These are phyloP conservation scores for Tetragonisca angustula DNA, from an alignment of 2,888 invertebrate genomes.

Conservation along the genomic window DNA sequence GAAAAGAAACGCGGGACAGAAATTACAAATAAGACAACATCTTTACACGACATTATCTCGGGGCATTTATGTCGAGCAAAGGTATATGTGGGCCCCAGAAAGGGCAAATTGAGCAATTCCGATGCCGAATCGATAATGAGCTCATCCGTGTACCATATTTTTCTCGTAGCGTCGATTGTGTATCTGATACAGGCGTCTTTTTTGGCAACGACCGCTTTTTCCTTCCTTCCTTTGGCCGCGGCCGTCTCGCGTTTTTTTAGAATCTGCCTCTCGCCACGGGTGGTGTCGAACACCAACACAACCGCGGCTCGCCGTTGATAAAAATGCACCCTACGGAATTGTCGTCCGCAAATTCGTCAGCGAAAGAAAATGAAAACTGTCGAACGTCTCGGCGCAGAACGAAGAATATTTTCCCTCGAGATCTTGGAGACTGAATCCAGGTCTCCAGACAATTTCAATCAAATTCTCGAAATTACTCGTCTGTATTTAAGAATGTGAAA, in stretches of 20 bases:
- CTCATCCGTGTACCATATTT: constrained; percentile 50
- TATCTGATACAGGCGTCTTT: constrained; percentile 26
- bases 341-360: constrained; percentile 19
- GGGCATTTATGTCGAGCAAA: background rate
- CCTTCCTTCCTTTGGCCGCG: constrained; percentile 14
- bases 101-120: constrained; percentile 72
- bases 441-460: background rate
- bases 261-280: constrained; percentile 38
- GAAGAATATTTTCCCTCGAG: background rate
- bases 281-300: constrained; percentile 34
- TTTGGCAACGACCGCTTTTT: constrained; percentile 59
- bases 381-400: background rate
- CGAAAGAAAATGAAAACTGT: constrained; percentile 20
- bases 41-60: background rate
- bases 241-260: constrained; percentile 28
- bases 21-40: constrained; percentile 9
- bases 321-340: constrained; percentile 15
- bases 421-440: too few relatives aligned
- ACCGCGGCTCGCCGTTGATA: background rate
- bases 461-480: too few relatives aligned
- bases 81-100: constrained; percentile 41
- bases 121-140: constrained; percentile 66
- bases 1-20: background rate
- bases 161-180: constrained; percentile 31
- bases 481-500: too few relatives aligned